phyloP scores from a whole-genome alignment of 2,113 vertebrate species.

The Perca fluviatilis region DNA sequence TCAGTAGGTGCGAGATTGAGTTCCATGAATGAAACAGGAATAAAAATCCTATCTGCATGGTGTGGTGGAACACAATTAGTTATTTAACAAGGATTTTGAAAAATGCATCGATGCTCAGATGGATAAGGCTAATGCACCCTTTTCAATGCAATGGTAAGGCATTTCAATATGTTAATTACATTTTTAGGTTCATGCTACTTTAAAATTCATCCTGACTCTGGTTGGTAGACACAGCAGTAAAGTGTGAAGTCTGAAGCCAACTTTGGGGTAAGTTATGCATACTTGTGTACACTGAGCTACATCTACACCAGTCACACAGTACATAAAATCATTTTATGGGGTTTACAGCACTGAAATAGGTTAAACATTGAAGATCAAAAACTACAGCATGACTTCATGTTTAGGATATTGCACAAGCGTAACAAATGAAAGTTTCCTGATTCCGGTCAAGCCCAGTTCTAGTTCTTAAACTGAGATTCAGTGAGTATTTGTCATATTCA shows the following conservation, averaged over 20 bases:
- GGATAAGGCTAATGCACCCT: constrained; percentile 53
- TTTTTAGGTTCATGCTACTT: constrained; percentile 45
- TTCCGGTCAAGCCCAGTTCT: background rate
- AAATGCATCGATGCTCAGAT: constrained; percentile 51
- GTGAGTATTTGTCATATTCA: constrained; percentile 11
- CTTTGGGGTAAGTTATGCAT: constrained; percentile 8
- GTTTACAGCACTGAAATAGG: constrained; percentile 64
- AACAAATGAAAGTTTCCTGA: constrained; percentile 24
- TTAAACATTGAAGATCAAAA: constrained; percentile 46
- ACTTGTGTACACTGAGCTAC: constrained; percentile 35
- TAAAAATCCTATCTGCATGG: constrained; percentile 50
- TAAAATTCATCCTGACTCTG: constrained; percentile 35
- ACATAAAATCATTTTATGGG: constrained; percentile 16
- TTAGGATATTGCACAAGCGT: constrained; percentile 63
- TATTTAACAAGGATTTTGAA: constrained; percentile 61
- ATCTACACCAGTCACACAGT: constrained; percentile 40
- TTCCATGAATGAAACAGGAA: constrained; percentile 56
- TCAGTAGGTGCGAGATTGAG: constrained; percentile 42
- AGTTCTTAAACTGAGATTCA: constrained; percentile 14
- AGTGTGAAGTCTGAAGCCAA: constrained; percentile 12
- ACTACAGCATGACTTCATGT: constrained; percentile 58
- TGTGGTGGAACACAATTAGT: constrained; percentile 55
- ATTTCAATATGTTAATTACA: constrained; percentile 44
- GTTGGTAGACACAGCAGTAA: constrained; percentile 27
- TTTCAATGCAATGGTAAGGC: constrained; percentile 62